Conservation (phyloP, 2,888 invertebrate genomes). For the Myopa tessellatipennis region DNA sequence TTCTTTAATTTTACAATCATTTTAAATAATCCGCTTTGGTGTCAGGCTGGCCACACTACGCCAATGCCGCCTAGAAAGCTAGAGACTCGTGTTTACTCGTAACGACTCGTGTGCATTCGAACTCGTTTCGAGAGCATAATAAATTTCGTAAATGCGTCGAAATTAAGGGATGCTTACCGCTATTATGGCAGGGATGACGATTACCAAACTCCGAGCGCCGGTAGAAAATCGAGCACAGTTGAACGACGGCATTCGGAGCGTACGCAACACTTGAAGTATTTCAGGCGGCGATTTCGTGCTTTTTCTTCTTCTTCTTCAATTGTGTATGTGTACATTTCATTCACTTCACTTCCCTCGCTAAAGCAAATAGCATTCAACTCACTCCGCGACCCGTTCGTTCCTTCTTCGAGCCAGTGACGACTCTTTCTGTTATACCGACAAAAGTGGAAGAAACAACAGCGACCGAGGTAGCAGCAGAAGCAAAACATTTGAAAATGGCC, state of each 20-base stretch:
- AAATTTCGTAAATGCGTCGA: too few relatives aligned
- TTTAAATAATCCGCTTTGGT: too few relatives aligned
- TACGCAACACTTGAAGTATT: conserved; percentile 51
- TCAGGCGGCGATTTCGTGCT: conserved; percentile 32
- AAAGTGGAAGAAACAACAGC: conserved; percentile 37
- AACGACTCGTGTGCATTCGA: too few relatives aligned
- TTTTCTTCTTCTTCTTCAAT: conserved; percentile 25
- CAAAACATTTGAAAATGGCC: conserved; percentile 57
- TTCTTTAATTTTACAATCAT: too few relatives aligned
- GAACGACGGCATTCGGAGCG: conserved; percentile 62
- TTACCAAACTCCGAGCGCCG: background rate
- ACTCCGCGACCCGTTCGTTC: conserved; percentile 20
- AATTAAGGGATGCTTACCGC: conserved; percentile 46
- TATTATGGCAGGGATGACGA: background rate
- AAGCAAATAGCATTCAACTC: conserved; percentile 47
- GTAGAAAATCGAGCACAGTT: conserved; percentile 51
- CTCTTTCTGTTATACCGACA: conserved; percentile 32
- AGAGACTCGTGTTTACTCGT: too few relatives aligned
- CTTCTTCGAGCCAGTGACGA: conserved; percentile 28
- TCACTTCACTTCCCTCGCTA: conserved; percentile 48
- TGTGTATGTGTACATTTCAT: conserved; percentile 44
- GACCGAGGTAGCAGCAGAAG: conserved; percentile 40
- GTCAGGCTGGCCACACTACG: too few relatives aligned
- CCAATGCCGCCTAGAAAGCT: too few relatives aligned
- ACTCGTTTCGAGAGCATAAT: too few relatives aligned